These are phyloP conservation scores for Mormyrus proboscirostris DNA, from an alignment of 2,797 vertebrate genomes.

Conservation along the genomic window DNA sequence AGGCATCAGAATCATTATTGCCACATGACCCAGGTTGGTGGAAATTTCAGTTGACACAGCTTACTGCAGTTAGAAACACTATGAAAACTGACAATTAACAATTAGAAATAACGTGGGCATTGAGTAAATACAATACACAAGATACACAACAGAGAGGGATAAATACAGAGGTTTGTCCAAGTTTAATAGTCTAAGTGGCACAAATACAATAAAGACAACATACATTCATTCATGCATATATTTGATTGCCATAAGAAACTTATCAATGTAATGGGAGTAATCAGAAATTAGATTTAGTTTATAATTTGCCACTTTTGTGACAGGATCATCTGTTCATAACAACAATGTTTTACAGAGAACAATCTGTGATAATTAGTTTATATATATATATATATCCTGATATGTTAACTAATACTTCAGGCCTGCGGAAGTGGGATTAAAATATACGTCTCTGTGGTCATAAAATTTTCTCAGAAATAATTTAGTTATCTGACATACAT, in stretches of 20 bases:
- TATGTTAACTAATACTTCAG: neutral
- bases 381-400: neutral
- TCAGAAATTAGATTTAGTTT: neutral
- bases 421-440: constrained; percentile 13
- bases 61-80: neutral
- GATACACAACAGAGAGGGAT: neutral
- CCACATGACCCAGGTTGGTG: neutral
- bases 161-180: neutral
- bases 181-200: neutral
- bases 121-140: neutral
- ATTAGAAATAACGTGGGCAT: neutral
- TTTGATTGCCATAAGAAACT: neutral
- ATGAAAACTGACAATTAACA: neutral
- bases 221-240: neutral
- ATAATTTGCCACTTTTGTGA: neutral
- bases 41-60: neutral
- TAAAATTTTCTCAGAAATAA: constrained; percentile 18
- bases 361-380: constrained; percentile 20
- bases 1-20: neutral
- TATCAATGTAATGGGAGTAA: neutral
- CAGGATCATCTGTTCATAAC: neutral
- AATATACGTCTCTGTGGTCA: neutral
- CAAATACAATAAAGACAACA: neutral
- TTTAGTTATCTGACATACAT: constrained; percentile 2
- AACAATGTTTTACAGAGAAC: constrained; percentile 24